Evolutionary conservation across 2,888 invertebrate genomes (phyloP).

Genomic region (Andrena camellia): DNA sequence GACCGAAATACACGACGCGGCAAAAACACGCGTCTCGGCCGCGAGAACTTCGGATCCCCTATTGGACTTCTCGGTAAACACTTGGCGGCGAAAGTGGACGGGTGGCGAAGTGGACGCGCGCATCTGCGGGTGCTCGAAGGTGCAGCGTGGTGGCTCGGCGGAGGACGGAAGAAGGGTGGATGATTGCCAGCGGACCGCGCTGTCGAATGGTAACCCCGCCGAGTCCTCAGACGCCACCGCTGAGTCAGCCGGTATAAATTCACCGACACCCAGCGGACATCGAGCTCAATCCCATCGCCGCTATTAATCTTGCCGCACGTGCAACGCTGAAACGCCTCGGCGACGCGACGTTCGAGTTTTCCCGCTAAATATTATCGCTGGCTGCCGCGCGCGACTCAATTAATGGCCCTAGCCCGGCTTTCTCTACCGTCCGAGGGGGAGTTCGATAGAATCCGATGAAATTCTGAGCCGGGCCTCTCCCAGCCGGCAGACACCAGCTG

Average conservation of each 20-base stretch:
- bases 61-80: constrained; percentile 1
- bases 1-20: neutral
- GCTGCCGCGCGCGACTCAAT: neutral
- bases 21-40: neutral
- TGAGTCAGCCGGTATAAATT: neutral
- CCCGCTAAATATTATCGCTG: constrained; percentile 1
- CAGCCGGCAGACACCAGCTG: constrained; percentile 25
- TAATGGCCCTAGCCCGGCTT: neutral
- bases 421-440: too few relatives aligned
- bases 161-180: too few relatives aligned
- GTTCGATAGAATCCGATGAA: neutral
- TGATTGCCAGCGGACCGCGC: too few relatives aligned
- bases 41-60: neutral
- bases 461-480: neutral
- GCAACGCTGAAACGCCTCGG: neutral
- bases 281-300: neutral
- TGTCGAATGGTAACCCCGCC: too few relatives aligned
- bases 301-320: constrained; percentile 10
- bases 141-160: too few relatives aligned
- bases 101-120: neutral
- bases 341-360: neutral
- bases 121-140: neutral
- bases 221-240: too few relatives aligned
- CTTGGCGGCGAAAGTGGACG: neutral
- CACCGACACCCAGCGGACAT: neutral